Evolutionary conservation across 2,113 vertebrate genomes (phyloP).

Genomic region (Albula goreensis): DNA sequence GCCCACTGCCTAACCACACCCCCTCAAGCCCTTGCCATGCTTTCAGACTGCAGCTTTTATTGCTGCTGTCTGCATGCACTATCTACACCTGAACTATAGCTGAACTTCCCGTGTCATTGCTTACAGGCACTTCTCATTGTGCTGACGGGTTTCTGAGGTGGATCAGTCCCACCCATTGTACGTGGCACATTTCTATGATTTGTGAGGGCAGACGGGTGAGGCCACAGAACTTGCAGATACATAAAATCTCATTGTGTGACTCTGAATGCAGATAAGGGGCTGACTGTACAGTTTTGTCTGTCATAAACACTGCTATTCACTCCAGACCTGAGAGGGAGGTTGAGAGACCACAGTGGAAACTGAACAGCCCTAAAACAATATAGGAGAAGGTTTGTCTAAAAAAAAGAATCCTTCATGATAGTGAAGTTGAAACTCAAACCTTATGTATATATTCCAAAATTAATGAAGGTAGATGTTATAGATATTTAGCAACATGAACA

Average conservation of each 20-base stretch:
- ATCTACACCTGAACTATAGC: conserved; percentile 53
- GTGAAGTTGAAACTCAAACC: no score
- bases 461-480: no score
- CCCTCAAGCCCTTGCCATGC: conserved; percentile 23
- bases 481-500: no score
- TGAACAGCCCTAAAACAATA: no score
- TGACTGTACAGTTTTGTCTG: conserved; percentile 5
- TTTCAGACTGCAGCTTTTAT: conserved; percentile 37
- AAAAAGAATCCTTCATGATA: neutral
- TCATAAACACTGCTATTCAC: conserved; percentile 16
- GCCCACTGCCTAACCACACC: neutral
- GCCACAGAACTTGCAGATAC: neutral
- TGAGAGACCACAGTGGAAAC: neutral
- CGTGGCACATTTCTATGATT: no score
- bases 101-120: conserved; percentile 56
- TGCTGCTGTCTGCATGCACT: conserved; percentile 20
- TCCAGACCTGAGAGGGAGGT: conserved; percentile 1
- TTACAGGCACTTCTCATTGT: conserved; percentile 22
- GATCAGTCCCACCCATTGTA: neutral
- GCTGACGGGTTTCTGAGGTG: neutral
- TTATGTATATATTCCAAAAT: no score
- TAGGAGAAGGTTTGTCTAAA: neutral
- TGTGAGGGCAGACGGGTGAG: no score
- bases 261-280: neutral
- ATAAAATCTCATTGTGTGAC: neutral